Conservation (phyloP, 2,888 invertebrate genomes). For the Cinara cedri region DNA sequence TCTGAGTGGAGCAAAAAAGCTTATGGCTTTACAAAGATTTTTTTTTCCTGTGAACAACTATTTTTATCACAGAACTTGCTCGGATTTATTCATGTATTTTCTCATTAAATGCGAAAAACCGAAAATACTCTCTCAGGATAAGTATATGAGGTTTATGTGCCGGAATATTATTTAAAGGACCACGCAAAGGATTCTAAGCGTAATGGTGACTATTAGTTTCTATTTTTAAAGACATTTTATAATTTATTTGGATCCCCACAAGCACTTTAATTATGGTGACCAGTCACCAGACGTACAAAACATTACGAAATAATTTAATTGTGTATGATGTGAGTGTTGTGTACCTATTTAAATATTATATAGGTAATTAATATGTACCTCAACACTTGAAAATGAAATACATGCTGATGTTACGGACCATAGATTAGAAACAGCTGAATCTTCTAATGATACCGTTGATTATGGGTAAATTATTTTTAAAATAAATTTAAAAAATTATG, state of each 20-base stretch:
- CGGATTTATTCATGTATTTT: no score
- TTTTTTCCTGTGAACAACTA: no score
- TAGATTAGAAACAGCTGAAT: slow-evolving; percentile 11
- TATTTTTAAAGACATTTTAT: slow-evolving; percentile 15
- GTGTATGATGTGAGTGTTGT: background rate
- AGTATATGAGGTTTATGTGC: background rate
- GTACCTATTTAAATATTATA: slow-evolving; percentile 1
- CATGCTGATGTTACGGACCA: background rate
- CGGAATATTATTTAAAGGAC: background rate
- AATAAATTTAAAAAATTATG: slow-evolving; percentile 1
- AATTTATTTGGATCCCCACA: no score
- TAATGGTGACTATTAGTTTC: slow-evolving; percentile 1
- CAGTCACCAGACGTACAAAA: slow-evolving; percentile 7
- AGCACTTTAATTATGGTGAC: no score
- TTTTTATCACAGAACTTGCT: no score
- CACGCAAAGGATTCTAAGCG: background rate
- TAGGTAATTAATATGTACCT: background rate
- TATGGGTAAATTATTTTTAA: slow-evolving; percentile 13
- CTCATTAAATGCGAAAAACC: no score
- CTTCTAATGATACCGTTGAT: background rate
- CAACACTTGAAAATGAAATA: background rate
- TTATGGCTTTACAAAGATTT: no score
- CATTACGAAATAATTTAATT: slow-evolving; percentile 8
- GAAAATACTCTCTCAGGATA: slow-evolving; percentile 4
- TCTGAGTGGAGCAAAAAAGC: no score